Evolutionary conservation across 2,797 vertebrate genomes (phyloP), one percentile per base, ranked within the genome.

Genomic region (Etheostoma nigrum): DNA sequence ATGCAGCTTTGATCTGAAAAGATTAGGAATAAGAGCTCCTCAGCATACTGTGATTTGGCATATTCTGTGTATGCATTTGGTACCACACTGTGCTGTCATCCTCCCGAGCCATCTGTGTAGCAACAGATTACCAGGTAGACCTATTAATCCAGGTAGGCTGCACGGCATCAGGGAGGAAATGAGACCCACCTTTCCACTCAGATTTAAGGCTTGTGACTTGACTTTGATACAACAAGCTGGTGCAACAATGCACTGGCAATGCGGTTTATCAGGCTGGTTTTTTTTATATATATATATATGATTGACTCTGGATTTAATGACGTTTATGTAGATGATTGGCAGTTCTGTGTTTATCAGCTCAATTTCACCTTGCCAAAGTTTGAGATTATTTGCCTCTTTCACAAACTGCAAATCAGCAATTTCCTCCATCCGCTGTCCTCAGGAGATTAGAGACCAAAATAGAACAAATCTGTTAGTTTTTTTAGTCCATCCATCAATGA

Each of bases 51-150:
- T 2, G 74, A 84, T 67, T 60, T 88, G 89, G 83, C 86, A 30
- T 36, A 51, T 76, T 73, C 47, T 8, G 57, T 25, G 60, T 48
- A n/a, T 30, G 57, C 61, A 18, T 53, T 30, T 53, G 78, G 59
- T 68, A 3, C 14, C 76, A 45, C 67, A 4, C 76, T 60, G 87
- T 11, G 79, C 74, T 47, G 84, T 74, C 84, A 66, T 83, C 73
- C 87, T 89, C 83, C 85, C 55, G 42, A 57, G 82, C 90, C 90
- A 92, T 91, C 91, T 92, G 90, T 86, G 84, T 81, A 73, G 78
- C 81, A 59, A 49, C 82, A 90, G 91, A 89, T 93, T 91, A 91
- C 75, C 86, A 88, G 89, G 84, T 91, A 91, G 86, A 57, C 58
- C 70, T 75, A 61, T 72, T 92, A 91, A 93, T 92, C 90, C 87